These are phyloP conservation scores for Panagrolaimus sp. DNA, from an alignment of 1,140 invertebrate genomes.

Conservation along the genomic window DNA sequence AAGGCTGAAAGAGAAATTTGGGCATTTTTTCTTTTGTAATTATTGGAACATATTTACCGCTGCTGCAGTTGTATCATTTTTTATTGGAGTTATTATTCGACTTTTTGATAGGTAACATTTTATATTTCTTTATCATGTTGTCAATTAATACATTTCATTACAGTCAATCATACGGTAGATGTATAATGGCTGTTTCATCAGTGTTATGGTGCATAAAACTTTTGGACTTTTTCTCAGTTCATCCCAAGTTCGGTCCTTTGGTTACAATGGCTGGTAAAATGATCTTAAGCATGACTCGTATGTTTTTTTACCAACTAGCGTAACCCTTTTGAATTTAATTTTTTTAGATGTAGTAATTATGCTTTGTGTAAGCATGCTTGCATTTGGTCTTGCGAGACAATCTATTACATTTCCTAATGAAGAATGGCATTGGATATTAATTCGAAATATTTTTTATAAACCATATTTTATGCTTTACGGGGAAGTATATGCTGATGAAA, in stretches of 20 bases:
- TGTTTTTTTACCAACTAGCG: constrained; percentile 13
- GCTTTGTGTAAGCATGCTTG: constrained; percentile 85
- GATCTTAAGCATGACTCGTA: constrained; percentile 66
- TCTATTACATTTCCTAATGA: constrained; percentile 82
- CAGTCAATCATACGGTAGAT: background rate
- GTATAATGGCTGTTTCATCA: constrained; percentile 65
- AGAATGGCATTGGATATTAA: constrained; percentile 76
- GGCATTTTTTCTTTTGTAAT: constrained; percentile 39
- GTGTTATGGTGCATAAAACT: constrained; percentile 67
- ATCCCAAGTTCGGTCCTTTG: constrained; percentile 70
- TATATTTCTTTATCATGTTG: constrained; percentile 43
- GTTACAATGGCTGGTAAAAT: constrained; percentile 98
- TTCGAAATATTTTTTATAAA: constrained; percentile 82
- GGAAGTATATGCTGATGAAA: constrained; percentile 78
- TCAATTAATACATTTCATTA: background rate
- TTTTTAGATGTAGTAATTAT: constrained; percentile 72
- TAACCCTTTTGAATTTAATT: constrained; percentile 48
- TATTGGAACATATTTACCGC: constrained; percentile 54
- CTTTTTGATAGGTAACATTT: constrained; percentile 66
- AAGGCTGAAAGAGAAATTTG: constrained; percentile 40
- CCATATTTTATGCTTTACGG: constrained; percentile 98
- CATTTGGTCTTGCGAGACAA: constrained; percentile 88
- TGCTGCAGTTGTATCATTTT: constrained; percentile 41
- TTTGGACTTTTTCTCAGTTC: constrained; percentile 65
- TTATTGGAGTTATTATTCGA: constrained; percentile 57